phyloP scores from a whole-genome alignment of 1,140 invertebrate species.

The Dinoponera quadriceps region DNA sequence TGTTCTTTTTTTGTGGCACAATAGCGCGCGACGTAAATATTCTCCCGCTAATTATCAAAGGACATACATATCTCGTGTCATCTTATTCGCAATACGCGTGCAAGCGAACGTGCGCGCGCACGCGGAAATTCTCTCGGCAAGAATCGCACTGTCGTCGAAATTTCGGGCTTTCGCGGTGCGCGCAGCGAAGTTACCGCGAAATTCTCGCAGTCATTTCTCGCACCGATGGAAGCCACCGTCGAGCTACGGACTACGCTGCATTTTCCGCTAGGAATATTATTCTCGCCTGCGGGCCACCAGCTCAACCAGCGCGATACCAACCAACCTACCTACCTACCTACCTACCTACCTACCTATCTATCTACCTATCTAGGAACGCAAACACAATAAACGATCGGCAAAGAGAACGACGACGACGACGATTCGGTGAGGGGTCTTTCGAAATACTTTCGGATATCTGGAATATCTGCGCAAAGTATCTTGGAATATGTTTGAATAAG shows the following conservation, averaged over 20 bases:
- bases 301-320: not conserved
- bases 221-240: constrained; percentile 45
- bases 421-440: not conserved
- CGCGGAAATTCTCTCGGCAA: not conserved
- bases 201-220: constrained; percentile 59
- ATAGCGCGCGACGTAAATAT: too few species aligned
- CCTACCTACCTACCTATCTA: too few species aligned
- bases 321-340: too few species aligned
- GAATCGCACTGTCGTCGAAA: constrained; percentile 5
- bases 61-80: not conserved
- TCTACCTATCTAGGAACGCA: constrained; percentile 1
- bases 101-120: not conserved
- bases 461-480: not conserved
- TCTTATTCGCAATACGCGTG: not conserved
- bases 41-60: not conserved
- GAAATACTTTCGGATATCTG: constrained; percentile 9
- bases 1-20: too few species aligned
- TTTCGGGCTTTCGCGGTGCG: not conserved
- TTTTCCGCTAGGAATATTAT: constrained; percentile 60
- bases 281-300: constrained; percentile 27
- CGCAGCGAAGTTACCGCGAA: constrained; percentile 32
- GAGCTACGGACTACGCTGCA: constrained; percentile 22
- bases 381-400: constrained; percentile 26
- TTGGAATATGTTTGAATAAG: constrained; percentile 9
- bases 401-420: constrained; percentile 1